Evolutionary conservation across 2,113 vertebrate species (phyloP).

Genomic region (Chitala chitala): DNA sequence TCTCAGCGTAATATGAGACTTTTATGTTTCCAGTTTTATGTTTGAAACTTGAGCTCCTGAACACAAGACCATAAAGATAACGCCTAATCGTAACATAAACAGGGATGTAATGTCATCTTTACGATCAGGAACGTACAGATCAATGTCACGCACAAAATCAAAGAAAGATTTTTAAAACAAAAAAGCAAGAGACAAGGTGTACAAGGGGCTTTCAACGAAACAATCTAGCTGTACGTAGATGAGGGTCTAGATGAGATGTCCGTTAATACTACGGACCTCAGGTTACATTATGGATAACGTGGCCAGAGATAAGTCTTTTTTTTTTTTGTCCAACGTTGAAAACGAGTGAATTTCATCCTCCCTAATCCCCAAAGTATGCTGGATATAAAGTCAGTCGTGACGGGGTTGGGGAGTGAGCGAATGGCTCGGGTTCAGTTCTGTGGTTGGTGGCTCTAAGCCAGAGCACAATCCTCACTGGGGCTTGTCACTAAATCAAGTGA

Average conservation of each 20-base stretch:
- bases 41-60: slow-evolving; percentile 33
- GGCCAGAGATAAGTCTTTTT: slow-evolving; percentile 46
- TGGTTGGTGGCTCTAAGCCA: slow-evolving; percentile 30
- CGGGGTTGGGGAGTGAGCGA: slow-evolving; percentile 35
- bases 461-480: slow-evolving; percentile 21
- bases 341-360: slow-evolving; percentile 61
- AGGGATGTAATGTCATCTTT: slow-evolving; percentile 36
- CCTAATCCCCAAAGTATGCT: slow-evolving; percentile 68
- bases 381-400: slow-evolving; percentile 61
- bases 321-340: slow-evolving; percentile 41
- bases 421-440: slow-evolving; percentile 33
- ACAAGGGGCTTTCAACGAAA: slow-evolving; percentile 36
- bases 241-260: not conserved
- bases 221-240: slow-evolving; percentile 33
- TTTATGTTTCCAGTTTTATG: slow-evolving; percentile 37
- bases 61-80: slow-evolving; percentile 35
- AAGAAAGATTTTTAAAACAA: slow-evolving; percentile 35
- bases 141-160: slow-evolving; percentile 37
- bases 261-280: slow-evolving; percentile 33
- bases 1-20: slow-evolving; percentile 34
- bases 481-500: slow-evolving; percentile 27
- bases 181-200: slow-evolving; percentile 27
- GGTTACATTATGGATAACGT: slow-evolving; percentile 54
- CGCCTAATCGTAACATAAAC: slow-evolving; percentile 31
- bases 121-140: slow-evolving; percentile 41